Base-by-base conservation (phyloP, 2,113 vertebrate species). In the Ranitomeya imitator region DNA sequence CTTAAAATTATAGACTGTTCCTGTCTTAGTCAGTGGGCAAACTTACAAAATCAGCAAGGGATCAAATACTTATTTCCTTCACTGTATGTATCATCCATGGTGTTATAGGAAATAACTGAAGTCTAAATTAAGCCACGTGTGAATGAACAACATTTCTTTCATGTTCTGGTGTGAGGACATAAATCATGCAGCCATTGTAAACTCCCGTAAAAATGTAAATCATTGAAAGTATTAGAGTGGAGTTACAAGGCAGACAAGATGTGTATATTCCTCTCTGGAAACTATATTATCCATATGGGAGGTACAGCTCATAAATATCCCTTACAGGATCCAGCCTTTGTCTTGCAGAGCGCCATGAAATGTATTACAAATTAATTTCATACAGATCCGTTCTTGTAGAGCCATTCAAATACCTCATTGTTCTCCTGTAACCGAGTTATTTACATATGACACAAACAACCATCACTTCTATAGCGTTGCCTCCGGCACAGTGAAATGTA, bases 371-470 rank as follows among this genome's bases (percentile, higher is more conserved):
- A 31, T 54, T 59, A 73, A 59, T 85, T 23, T 19, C 67, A 73
- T 57, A 19, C 67, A 73, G 67, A 59, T 85, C 67, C 16, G 73
- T 57, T 85, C 67, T 74, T 55, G 83, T 59, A 73, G 14, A 23
- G 15, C 51, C 23, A 4, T 57, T 74, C 21, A 85, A 73, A 57
- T 37, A 37, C 67, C 26, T 69, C 26, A 74, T 71, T 71, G 81
- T 83, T 83, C 81, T 69, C 67, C 54, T 55, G 15, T 26, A 19
- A 6, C 19, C 21, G 71, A 73, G 73, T 74, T 69, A 73, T 85
- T 73, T 85, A 71, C 37, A 73, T 85, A 55, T 71, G 65, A 57
- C 82, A 81, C 16, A 82, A 82, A 63, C 31, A 45, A 51, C 26
- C 79, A 51, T 82, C 57, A 51, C 16, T 19, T 73, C 69, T 59